Base-by-base conservation (phyloP, 2,113 vertebrate species). In the Enhydra lutris region DNA sequence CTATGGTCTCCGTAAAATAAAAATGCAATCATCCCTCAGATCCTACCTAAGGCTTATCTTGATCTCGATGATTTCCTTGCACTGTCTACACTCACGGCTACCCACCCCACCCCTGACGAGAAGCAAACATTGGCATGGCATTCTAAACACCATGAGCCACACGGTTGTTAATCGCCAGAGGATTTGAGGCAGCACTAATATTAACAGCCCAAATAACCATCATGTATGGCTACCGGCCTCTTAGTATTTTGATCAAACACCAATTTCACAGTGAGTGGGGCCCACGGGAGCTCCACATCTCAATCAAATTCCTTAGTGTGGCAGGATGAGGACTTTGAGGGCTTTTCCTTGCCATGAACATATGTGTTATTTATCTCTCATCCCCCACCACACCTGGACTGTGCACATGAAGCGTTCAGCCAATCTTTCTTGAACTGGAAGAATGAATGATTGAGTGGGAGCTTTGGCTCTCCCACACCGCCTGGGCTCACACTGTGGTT, bases 21-120 rank as follows among this genome's bases (percentile, higher is more conserved):
- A 97, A 98, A 97, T 50, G 67, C 71, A 96, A 81, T 97, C 97
- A 98, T 92, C 85, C 67, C 89, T 98, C 98, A 96, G 97, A 94
- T 93, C 92, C 80, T 83, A 97, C 97, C 87, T 96, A 96, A 92
- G 87, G 97, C 67, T 78, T 34, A 97, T 87, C 89, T 91, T 79
- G 76, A 92, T 97, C 20, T 69, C 92, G 47, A 97, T 97, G 93
- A 87, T 96, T 95, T 97, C 91, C 74, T 87, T 76, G 21, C 39
- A 89, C 10, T 65, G 15, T 79, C 71, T 76, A 36, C 39, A 34
- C 4, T 42, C 20, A 74, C 11, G 20, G 26, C 61, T n/a, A n/a
- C 24, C n/a, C 10, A 55, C 57, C 7, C 39, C 23, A 61, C 82
- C 42, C 36, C 42, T 20, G 47, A 81, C 2, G 21, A 96, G 20